Evolutionary conservation across 2,113 vertebrate genomes (phyloP), one percentile per base, ranked within the genome.

Genomic region (Ceyx cyanopectus): DNA sequence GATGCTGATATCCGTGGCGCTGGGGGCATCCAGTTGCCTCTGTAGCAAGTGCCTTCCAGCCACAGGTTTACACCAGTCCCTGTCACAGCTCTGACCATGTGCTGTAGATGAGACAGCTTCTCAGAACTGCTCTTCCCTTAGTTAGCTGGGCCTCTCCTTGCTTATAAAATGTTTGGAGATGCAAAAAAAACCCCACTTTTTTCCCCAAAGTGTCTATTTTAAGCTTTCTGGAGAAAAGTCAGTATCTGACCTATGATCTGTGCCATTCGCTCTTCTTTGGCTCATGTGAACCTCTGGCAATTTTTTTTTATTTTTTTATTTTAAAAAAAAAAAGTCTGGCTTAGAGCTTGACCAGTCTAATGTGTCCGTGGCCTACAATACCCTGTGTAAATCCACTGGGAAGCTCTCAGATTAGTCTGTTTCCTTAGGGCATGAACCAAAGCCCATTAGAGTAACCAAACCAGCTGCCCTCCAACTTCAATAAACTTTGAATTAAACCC

Each of bases 1-100:
- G 80, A 12, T 41, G 0, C 0, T 4, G 1, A n/a, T 5, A 1
- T 53, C 50, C 2, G 0, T 23, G 48, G 24, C 53, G 34, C 50
- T 27, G 32, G 17, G 16, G 9, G 43, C 27, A 56, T 17, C 27
- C 57, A 34, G 41, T 57, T 30, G 15, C 23, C 80, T 34, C 45
- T 2, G 3, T 50, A 53, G 58, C 43, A 29, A 29, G 10, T 7
- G 1, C 5, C 2, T 53, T 72, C 57, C 53, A 65, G 57, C 66
- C 27, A 46, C 5, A 23, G 32, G 30, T 21, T 89, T 69, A 11
- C 5, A 3, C 67, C 22, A 6, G 40, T 89, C 62, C 40, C 63
- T 48, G 45, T 29, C 34, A 40, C 50, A 30, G 2, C 68, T 89
- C 46, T 57, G 50, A 34, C 40, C 1, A 1, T 56, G 40, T 6